Evolutionary conservation across 1,140 invertebrate species (phyloP), one percentile per base, ranked within the genome.

Genomic region (Sarcophaga bullata): DNA sequence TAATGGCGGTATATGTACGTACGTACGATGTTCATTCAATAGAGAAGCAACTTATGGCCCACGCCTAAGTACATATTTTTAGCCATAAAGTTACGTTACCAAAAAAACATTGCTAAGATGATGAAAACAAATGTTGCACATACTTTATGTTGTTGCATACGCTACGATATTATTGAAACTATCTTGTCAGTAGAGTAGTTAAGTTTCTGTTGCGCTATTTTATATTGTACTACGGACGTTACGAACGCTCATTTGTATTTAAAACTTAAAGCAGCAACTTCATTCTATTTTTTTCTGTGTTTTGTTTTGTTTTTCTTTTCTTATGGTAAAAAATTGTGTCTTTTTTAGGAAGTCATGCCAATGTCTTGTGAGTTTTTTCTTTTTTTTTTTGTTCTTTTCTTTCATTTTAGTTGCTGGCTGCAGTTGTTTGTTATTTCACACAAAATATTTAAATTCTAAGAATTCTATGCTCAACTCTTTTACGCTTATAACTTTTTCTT

Each of bases 361-460:
- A 68, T 68, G 62, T 68, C 62, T 68, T 68, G 19, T 68, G 62
- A 50, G 50, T 50, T 37, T 78, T 52, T 78, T 78, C 50, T 49
- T 47, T 13, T 75, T 47, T 75, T 75, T 47, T 47, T 9, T 46
- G 4, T 15, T 73, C 47, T 37, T 73, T 73, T 3, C 47, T 75
- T 49, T n/a, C 1, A 17, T 48, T 25, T 48, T 76, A 17, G 37
- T 76, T 17, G 17, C 15, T 37, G 9, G 73, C 6, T 78, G 75
- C 75, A 49, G 75, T 78, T 78, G 75, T 78, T 78, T 78, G 75
- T 78, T 78, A 78, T 78, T 78, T 78, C 75, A 78, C 75, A 78
- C 75, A 78, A n/a, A n/a, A 78, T 78, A 78, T 78, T 78, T 48
- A 78, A 78, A 78, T 78, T 78, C 75, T 78, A 78, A 78, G 75